phyloP scores from a whole-genome alignment of 2,797 vertebrate species.

The Argentina silus region DNA sequence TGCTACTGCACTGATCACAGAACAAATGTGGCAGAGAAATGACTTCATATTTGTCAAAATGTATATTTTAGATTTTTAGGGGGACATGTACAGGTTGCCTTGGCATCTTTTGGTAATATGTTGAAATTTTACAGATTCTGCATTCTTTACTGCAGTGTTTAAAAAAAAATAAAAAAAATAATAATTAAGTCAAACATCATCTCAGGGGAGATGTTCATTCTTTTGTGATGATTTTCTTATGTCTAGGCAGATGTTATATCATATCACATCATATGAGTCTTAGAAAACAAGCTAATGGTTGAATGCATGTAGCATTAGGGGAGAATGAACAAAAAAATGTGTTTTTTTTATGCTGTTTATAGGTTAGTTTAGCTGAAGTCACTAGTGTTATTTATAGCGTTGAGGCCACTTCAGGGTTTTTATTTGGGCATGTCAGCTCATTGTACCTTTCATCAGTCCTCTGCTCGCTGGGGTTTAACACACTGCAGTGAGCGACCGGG shows the following conservation, averaged over 20 bases:
- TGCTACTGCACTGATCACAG: not conserved
- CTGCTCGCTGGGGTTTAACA: not conserved
- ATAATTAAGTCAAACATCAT: no score
- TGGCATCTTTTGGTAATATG: no score
- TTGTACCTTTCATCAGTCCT: conserved; percentile 11
- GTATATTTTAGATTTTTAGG: no score
- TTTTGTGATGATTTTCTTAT: not conserved
- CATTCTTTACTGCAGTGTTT: no score
- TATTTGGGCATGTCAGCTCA: conserved; percentile 7
- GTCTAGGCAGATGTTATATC: not conserved
- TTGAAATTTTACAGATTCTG: no score
- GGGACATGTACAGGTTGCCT: no score
- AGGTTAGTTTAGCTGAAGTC: not conserved
- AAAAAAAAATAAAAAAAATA: no score
- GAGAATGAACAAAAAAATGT: not conserved
- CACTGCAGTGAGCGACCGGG: not conserved
- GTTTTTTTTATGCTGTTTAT: not conserved
- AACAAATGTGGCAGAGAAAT: not conserved
- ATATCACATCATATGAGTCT: not conserved
- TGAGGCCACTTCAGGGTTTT: conserved; percentile 2
- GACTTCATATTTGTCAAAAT: not conserved
- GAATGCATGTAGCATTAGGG: not conserved
- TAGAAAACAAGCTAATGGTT: not conserved
- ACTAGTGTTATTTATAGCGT: conserved; percentile 5
- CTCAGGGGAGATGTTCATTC: no score